A percentile compares a stretch with the other conserved stretches of the same genome.
phyloP scores from a whole-genome alignment of 1,140 invertebrate species.

The Drosophila ohnishii region DNA sequence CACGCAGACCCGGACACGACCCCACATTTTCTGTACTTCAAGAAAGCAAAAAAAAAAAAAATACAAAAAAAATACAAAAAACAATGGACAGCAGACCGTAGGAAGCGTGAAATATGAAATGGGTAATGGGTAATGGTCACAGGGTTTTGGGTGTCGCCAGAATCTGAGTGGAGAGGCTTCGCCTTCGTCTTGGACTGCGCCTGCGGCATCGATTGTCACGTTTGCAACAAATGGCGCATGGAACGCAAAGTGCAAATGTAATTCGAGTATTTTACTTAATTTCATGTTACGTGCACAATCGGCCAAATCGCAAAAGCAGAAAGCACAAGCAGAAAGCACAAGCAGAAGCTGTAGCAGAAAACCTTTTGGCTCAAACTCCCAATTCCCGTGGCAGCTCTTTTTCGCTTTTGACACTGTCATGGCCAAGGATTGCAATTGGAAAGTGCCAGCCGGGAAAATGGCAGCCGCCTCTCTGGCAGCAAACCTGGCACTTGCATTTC shows the following conservation, averaged over 20 bases:
- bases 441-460: conserved; percentile 27
- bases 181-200: conserved; percentile 3
- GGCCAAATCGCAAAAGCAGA: conserved; percentile 59
- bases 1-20: conserved; percentile 9
- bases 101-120: conserved; percentile 61
- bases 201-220: conserved; percentile 67
- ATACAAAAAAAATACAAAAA: not conserved
- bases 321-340: not conserved
- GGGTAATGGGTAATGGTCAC: conserved; percentile 25
- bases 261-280: conserved; percentile 81
- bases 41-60: not conserved
- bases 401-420: conserved; percentile 32
- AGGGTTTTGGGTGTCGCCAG: not conserved
- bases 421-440: conserved; percentile 46
- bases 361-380: not conserved
- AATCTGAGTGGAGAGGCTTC: conserved; percentile 6
- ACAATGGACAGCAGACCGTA: conserved; percentile 18
- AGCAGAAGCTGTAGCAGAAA: not conserved
- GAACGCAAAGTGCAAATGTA: conserved; percentile 80
- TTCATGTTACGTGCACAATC: conserved; percentile 79
- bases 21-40: not conserved
- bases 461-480: conserved; percentile 1
- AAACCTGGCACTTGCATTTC: conserved; percentile 1
- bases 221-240: conserved; percentile 80
- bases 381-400: conserved; percentile 12